phyloP scores from a whole-genome alignment of 2,888 invertebrate genomes.

The Yponomeuta evonymella region DNA sequence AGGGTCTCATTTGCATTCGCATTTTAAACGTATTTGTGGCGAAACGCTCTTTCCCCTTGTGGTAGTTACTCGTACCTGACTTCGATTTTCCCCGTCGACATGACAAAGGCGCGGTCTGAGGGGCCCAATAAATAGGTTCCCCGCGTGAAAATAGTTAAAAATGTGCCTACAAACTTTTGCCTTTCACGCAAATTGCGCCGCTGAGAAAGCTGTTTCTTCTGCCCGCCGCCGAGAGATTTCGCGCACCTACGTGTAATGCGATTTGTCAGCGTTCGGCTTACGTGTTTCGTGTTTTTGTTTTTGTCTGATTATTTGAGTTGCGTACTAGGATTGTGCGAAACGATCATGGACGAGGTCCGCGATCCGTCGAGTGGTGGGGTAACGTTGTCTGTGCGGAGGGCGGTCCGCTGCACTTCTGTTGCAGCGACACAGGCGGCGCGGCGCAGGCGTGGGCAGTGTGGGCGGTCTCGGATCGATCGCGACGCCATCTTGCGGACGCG shows the following conservation, averaged over 20 bases:
- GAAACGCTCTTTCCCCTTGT: slow-evolving; percentile 49
- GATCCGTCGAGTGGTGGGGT: neutral
- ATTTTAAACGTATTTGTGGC: slow-evolving; percentile 68
- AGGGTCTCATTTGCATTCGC: slow-evolving; percentile 68
- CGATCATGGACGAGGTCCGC: neutral
- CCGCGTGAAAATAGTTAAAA: slow-evolving; percentile 67
- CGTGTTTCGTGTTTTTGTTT: neutral
- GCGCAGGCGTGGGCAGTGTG: slow-evolving; percentile 66
- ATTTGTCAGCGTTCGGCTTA: slow-evolving; percentile 34
- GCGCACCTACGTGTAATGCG: slow-evolving; percentile 26
- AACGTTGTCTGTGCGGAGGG: slow-evolving; percentile 29
- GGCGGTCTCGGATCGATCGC: slow-evolving; percentile 60
- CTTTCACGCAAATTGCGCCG: slow-evolving; percentile 42
- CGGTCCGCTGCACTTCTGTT: slow-evolving; percentile 51
- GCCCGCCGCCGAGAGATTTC: slow-evolving; percentile 29
- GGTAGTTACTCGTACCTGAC: slow-evolving; percentile 54
- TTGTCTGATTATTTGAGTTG: too few species aligned
- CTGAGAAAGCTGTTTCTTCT: slow-evolving; percentile 30
- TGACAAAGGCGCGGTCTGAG: slow-evolving; percentile 72
- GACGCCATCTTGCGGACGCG: slow-evolving; percentile 62
- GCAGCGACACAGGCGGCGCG: slow-evolving; percentile 55
- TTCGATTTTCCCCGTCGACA: slow-evolving; percentile 67
- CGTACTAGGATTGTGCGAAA: neutral
- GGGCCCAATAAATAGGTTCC: slow-evolving; percentile 66
- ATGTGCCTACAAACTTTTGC: slow-evolving; percentile 37